These are phyloP conservation scores for Eupithecia vulgata DNA, from an alignment of 2,888 invertebrate genomes.

Conservation along the genomic window DNA sequence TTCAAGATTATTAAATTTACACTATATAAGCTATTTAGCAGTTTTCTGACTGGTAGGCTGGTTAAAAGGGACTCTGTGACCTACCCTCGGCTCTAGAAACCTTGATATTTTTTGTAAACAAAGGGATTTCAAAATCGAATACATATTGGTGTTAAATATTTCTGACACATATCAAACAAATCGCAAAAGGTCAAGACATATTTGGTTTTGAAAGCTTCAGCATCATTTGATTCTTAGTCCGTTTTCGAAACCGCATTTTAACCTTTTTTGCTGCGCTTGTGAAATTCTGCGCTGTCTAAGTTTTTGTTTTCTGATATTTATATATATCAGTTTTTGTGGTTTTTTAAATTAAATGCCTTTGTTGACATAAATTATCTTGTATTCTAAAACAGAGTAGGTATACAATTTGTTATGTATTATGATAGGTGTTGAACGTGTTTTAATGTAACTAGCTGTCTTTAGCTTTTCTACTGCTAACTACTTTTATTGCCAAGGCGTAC, in stretches of 20 bases:
- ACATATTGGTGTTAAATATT: not conserved
- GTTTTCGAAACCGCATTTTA: not conserved
- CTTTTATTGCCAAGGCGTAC: slow-evolving; percentile 11
- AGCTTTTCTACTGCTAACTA: slow-evolving; percentile 34
- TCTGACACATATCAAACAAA: not conserved
- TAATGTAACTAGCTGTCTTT: slow-evolving; percentile 58
- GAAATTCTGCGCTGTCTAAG: not conserved
- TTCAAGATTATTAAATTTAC: not conserved
- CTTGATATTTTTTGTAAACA: not conserved
- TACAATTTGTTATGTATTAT: slow-evolving; percentile 47
- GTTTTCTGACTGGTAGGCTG: slow-evolving; percentile 2
- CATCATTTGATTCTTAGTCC: not conserved
- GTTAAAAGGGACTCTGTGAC: slow-evolving; percentile 5
- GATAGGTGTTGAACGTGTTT: slow-evolving; percentile 64
- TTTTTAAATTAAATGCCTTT: not conserved
- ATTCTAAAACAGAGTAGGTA: not conserved
- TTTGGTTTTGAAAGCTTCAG: not conserved
- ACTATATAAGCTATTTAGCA: not conserved
- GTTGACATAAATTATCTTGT: not conserved
- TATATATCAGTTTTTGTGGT: not conserved
- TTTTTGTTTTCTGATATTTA: not conserved
- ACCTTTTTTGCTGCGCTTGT: not conserved
- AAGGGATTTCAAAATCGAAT: not conserved
- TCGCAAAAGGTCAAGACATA: not conserved
- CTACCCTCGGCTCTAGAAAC: not conserved